Evolutionary conservation across 2,113 vertebrate genomes (phyloP).

Genomic region (Bos javanicus): DNA sequence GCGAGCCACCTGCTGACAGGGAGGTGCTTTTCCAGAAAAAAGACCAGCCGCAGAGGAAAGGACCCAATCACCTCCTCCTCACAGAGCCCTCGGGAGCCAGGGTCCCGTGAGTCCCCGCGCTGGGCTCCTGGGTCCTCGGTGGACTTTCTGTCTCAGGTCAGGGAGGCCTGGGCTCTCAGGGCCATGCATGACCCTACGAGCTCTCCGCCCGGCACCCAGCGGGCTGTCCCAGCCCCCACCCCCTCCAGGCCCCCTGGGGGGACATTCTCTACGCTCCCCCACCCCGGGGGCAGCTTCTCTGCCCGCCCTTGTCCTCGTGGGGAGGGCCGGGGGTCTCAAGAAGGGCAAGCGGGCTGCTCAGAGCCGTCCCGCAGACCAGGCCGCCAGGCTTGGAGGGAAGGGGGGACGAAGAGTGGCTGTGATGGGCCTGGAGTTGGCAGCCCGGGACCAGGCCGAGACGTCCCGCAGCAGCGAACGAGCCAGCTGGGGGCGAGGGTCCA

Average conservation of each 20-base stretch:
- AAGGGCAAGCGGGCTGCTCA: not conserved
- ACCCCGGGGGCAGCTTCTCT: not conserved
- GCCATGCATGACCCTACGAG: accelerated
- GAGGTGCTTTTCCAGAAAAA: slow-evolving; percentile 25
- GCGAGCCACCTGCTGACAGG: slow-evolving; percentile 27
- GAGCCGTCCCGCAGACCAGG: no score
- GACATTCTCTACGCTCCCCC: accelerated
- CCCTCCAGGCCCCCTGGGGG: not conserved
- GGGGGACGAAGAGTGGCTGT: not conserved
- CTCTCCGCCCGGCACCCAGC: not conserved
- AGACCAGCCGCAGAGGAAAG: slow-evolving; percentile 8
- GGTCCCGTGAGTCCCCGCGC: not conserved
- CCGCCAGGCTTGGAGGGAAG: not conserved
- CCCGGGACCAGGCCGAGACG: not conserved
- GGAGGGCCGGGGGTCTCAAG: not conserved
- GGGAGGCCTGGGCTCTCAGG: not conserved
- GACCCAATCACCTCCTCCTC: not conserved
- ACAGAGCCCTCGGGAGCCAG: not conserved
- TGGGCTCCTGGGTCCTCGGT: not conserved
- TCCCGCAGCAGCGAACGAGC: not conserved
- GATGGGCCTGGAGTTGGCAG: not conserved
- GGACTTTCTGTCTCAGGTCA: not conserved
- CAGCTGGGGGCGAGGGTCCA: slow-evolving; percentile 32
- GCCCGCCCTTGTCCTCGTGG: not conserved
- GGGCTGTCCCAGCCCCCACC: not conserved